Base-by-base conservation (phyloP, 1,140 invertebrate species). In the Diabrotica virgifera region DNA sequence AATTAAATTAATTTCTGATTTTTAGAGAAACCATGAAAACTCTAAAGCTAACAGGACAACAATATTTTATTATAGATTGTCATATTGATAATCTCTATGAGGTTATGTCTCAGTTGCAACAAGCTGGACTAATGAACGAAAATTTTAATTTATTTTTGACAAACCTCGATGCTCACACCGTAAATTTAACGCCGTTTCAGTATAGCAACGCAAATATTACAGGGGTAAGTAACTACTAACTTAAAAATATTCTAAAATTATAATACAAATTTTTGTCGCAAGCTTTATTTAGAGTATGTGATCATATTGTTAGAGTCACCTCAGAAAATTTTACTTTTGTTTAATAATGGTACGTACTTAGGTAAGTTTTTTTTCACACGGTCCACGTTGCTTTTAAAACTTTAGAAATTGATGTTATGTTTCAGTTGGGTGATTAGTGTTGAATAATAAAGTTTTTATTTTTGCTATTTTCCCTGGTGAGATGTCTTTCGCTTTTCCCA, bases 141-240 rank as follows among this genome's bases (percentile, higher is more conserved):
- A 81, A 87, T 7, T 86, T 91, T 70, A 89, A 84, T 68, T 91
- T 90, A 68, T 86, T 95, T 24, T 87, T 95, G 12, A 93, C 89
- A 59, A 87, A 87, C 65, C 78, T 92, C 80, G 92, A 96, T 78
- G 82, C 94, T 51, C 91, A 95, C 71, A 89, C 89, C 0, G 83
- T 94, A n/a, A 87, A 95, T 75, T 79, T 94, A 64, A 87, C 89
- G 52, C 89, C 91, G 14, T 95, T 88, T 77, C 88, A 91, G 76
- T 90, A 92, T 76, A 89, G 88, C 6, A 91, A 91, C 24, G 88
- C 90, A 0, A 95, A 95, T 74, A 92, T 96, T 52, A 94, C 92
- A 36, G 91, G 87, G 6, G 79, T 78, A 72, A 71, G 61, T 40
- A 55, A 35, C 10, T 50, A 24, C 53, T 12, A 55, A 7, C 6